Conservation (phyloP, 2,888 invertebrate genomes). For the Notodonta dromedarius region DNA sequence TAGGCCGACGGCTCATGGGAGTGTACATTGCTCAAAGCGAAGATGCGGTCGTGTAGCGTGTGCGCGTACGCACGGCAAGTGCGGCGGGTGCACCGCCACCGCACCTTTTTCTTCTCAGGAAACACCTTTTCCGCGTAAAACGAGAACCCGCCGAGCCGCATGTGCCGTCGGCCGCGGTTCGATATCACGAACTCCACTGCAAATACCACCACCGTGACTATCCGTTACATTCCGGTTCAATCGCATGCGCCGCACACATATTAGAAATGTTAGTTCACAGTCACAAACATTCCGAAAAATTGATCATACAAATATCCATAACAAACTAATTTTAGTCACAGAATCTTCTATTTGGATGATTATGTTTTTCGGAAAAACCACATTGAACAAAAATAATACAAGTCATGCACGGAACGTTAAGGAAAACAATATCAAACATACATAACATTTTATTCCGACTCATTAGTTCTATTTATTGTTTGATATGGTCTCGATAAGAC, state of each 20-base stretch:
- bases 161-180: slow-evolving; percentile 79
- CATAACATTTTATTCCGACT: slow-evolving; percentile 11
- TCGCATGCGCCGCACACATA: slow-evolving; percentile 8
- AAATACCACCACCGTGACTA: slow-evolving; percentile 64
- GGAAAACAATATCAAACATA: slow-evolving; percentile 7
- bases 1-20: slow-evolving; percentile 70
- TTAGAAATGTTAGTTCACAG: neutral
- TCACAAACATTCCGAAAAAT: neutral
- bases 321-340: neutral
- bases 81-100: slow-evolving; percentile 80
- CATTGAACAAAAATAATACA: neutral
- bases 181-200: slow-evolving; percentile 83
- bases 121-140: slow-evolving; percentile 83
- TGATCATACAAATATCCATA: neutral
- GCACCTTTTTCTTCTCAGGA: slow-evolving; percentile 80
- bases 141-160: slow-evolving; percentile 79
- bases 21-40: slow-evolving; percentile 79
- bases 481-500: slow-evolving; percentile 71
- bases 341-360: neutral
- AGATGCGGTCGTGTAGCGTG: slow-evolving; percentile 78
- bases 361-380: neutral
- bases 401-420: neutral
- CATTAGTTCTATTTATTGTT: slow-evolving; percentile 23
- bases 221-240: slow-evolving; percentile 27
- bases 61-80: slow-evolving; percentile 81